Evolutionary conservation across 2,113 vertebrate species (phyloP).

Genomic region (Desmodus rotundus): DNA sequence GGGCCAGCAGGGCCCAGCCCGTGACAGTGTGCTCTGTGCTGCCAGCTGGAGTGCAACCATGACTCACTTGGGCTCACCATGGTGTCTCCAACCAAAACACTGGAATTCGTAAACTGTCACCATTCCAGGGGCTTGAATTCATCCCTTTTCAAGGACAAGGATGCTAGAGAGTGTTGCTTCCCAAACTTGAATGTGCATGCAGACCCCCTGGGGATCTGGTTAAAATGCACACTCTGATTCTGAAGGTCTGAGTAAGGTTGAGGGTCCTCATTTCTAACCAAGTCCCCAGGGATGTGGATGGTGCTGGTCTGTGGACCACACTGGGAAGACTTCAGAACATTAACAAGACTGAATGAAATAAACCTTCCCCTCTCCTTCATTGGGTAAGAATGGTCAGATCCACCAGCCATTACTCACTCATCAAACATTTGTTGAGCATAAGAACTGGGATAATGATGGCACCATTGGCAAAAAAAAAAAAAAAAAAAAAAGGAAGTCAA

Average conservation of each 20-base stretch:
- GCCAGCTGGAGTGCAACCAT: neutral
- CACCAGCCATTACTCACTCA: neutral
- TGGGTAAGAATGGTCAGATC: neutral
- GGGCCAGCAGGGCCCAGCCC: fast-evolving
- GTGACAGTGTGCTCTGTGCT: neutral
- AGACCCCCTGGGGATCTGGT: neutral
- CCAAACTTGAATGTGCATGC: neutral
- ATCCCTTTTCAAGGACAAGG: neutral
- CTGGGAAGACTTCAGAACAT: neutral
- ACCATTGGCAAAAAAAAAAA: neutral
- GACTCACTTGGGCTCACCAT: constrained; percentile 4
- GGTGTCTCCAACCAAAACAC: neutral
- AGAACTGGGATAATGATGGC: neutral
- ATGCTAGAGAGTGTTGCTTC: neutral
- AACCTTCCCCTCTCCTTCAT: neutral
- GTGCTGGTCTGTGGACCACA: neutral
- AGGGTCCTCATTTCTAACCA: neutral
- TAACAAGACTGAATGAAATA: neutral
- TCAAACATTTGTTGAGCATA: neutral
- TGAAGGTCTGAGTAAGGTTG: neutral
- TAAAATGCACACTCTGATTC: neutral
- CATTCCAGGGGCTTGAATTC: neutral
- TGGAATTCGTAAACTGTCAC: neutral
- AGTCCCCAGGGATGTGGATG: neutral
- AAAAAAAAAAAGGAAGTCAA: neutral